Conservation (phyloP, 2,113 vertebrate species). For the Hyaena hyaena region DNA sequence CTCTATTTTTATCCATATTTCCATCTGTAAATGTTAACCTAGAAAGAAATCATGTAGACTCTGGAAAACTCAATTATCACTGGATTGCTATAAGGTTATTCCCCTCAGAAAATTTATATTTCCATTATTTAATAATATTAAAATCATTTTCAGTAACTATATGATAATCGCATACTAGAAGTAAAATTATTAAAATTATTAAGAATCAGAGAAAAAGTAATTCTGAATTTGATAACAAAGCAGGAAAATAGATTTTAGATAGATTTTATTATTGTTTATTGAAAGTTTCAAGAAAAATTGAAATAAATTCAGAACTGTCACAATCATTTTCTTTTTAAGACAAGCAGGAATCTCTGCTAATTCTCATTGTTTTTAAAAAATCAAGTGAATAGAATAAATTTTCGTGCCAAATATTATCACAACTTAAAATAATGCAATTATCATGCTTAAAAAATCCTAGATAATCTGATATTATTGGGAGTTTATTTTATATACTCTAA, state of each 20-base stretch:
- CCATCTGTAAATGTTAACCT: neutral
- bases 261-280: neutral
- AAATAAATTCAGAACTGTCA: neutral
- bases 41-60: neutral
- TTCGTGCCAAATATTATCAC: neutral
- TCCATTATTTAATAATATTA: slow-evolving; percentile 26
- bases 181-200: slow-evolving; percentile 58
- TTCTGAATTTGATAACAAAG: neutral
- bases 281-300: slow-evolving; percentile 37
- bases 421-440: neutral
- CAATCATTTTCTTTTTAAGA: slow-evolving; percentile 28
- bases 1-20: neutral
- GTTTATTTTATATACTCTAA: neutral
- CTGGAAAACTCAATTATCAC: slow-evolving; percentile 19
- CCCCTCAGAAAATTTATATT: neutral
- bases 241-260: neutral
- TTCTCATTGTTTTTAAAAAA: neutral
- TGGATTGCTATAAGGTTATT: neutral
- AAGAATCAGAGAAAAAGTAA: slow-evolving; percentile 37
- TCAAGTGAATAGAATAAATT: neutral
- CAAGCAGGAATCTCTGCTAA: neutral
- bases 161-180: neutral
- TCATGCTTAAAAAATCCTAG: neutral
- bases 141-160: slow-evolving; percentile 54
- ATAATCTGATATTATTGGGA: neutral